Percentiles rank a stretch among this genome's conserved stretches.
These are phyloP conservation scores for Cephus cinctus DNA, from an alignment of 1,140 invertebrate species.

Conservation along the genomic window DNA sequence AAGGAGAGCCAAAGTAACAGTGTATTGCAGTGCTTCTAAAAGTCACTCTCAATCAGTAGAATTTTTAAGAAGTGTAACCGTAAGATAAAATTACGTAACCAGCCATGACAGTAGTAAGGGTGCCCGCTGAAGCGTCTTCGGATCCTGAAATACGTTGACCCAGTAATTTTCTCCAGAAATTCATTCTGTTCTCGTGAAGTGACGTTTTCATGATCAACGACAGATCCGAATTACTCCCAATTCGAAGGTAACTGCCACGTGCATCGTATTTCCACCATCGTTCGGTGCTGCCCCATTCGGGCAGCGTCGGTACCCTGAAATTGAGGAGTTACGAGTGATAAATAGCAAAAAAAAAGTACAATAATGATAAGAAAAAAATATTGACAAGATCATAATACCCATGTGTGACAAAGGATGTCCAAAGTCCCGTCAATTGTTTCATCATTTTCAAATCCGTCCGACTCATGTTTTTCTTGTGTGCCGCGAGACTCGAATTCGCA, in stretches of 20 bases:
- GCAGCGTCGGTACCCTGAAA: not conserved
- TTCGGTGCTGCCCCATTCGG: not conserved
- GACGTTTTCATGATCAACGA: not conserved
- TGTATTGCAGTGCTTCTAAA: no score
- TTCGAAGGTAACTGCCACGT: not conserved
- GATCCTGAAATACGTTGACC: no score
- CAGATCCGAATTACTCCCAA: not conserved
- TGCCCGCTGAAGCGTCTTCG: no score
- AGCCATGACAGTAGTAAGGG: no score
- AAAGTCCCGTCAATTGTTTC: not conserved
- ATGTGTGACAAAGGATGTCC: not conserved
- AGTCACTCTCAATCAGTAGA: no score
- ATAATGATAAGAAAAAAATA: no score
- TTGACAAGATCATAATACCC: not conserved
- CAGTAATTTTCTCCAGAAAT: not conserved
- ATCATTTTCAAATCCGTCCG: not conserved
- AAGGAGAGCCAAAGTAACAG: no score
- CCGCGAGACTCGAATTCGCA: not conserved
- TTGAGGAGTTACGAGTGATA: not conserved
- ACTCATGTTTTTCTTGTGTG: not conserved
- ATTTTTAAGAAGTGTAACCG: no score
- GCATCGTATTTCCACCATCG: not conserved
- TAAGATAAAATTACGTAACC: no score
- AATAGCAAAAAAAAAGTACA: no score
- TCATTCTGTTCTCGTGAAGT: not conserved